phyloP scores from a whole-genome alignment of 1,140 invertebrate genomes.

The Physella acuta region DNA sequence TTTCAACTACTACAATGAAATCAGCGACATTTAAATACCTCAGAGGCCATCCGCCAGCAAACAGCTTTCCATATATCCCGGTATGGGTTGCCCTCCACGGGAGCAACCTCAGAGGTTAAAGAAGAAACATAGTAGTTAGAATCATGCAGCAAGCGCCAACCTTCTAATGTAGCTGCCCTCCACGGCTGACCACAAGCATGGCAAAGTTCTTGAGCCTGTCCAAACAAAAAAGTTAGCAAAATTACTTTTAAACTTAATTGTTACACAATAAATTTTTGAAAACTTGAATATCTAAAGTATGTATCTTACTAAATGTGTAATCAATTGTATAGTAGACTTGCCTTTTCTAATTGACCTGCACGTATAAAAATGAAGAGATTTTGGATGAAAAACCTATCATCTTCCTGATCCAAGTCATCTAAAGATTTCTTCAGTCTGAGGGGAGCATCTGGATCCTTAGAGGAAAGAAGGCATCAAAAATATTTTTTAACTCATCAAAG shows the following conservation, averaged over 20 bases:
- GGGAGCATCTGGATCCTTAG: conserved; percentile 87
- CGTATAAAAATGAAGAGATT: conserved; percentile 77
- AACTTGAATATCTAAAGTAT: too few species aligned
- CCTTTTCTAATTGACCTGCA: conserved; percentile 79
- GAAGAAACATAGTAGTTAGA: conserved; percentile 70
- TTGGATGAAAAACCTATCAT: conserved; percentile 76
- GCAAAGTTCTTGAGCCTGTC: conserved; percentile 76
- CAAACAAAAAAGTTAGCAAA: neutral
- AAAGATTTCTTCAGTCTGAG: conserved; percentile 75
- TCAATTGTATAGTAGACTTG: conserved; percentile 22
- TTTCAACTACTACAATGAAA: conserved; percentile 14
- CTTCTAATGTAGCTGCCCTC: conserved; percentile 84
- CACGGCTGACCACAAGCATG: conserved; percentile 79
- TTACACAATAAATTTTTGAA: too few species aligned
- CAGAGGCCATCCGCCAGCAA: conserved; percentile 73
- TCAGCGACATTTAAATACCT: too few species aligned
- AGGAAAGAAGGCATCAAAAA: too few species aligned
- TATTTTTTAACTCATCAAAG: too few species aligned
- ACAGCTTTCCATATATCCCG: conserved; percentile 88
- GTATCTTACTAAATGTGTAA: too few species aligned
- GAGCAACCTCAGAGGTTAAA: conserved; percentile 53
- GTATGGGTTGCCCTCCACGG: conserved; percentile 80
- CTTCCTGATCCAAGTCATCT: conserved; percentile 84
- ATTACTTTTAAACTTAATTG: too few species aligned
- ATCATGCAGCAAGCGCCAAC: conserved; percentile 83